Conservation (phyloP, 2,888 invertebrate genomes). For the Octodonta nipae region DNA sequence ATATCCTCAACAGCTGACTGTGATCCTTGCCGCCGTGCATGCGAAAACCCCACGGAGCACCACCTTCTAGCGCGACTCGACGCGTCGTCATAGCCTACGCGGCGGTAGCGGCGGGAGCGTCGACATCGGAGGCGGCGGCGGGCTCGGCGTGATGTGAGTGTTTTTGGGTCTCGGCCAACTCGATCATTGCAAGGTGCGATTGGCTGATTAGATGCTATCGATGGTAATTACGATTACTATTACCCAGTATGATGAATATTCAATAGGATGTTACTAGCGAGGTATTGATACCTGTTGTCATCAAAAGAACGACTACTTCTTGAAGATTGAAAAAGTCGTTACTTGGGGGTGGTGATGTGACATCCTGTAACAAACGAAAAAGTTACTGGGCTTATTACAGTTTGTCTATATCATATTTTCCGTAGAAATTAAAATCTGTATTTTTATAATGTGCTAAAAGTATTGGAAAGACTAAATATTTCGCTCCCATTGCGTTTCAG, state of each 20-base stretch:
- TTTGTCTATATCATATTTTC: too few species aligned
- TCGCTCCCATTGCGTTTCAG: too few species aligned
- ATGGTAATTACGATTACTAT: not conserved
- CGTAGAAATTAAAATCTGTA: too few species aligned
- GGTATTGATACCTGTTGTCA: too few species aligned
- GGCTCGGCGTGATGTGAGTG: not conserved
- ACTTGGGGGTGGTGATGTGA: too few species aligned
- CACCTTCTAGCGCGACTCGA: conserved; percentile 65
- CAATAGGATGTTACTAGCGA: not conserved
- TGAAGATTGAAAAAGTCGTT: too few species aligned
- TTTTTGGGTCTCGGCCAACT: conserved; percentile 20
- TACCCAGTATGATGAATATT: not conserved
- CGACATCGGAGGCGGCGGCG: conserved; percentile 12
- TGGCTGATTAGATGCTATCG: conserved; percentile 5
- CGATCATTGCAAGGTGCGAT: conserved; percentile 11
- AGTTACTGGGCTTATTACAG: too few species aligned
- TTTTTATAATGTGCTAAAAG: too few species aligned
- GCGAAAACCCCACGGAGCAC: conserved; percentile 80
- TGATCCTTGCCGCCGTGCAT: conserved; percentile 74
- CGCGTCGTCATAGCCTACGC: conserved; percentile 48
- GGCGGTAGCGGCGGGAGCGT: conserved; percentile 8
- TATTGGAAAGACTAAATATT: too few species aligned
- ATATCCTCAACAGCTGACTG: conserved; percentile 64
- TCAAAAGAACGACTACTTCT: too few species aligned
- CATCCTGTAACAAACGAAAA: too few species aligned